Conservation (phyloP, 2,113 vertebrate species). For the Jaculus jaculus region DNA sequence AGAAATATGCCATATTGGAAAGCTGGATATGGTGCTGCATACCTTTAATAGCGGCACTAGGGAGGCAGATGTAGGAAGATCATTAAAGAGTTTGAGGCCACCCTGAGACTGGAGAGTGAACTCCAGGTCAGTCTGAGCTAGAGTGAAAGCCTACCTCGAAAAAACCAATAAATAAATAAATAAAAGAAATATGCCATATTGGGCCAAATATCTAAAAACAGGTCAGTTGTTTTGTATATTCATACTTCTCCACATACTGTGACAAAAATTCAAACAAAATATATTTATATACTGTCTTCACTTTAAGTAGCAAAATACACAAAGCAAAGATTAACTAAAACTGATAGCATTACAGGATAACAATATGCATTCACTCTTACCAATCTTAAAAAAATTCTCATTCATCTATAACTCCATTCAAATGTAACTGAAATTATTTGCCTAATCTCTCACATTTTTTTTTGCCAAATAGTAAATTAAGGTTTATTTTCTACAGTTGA, state of each 20-base stretch:
- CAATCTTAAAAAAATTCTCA: background rate
- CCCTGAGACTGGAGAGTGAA: too few relatives aligned
- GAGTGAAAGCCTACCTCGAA: too few relatives aligned
- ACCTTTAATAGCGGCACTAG: too few relatives aligned
- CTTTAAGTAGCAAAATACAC: background rate
- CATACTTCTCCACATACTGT: background rate
- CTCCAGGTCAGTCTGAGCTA: too few relatives aligned
- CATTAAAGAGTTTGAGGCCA: too few relatives aligned
- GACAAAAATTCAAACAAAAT: constrained; percentile 9
- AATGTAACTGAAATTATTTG: background rate
- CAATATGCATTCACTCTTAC: background rate
- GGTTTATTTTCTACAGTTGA: background rate
- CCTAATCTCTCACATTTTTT: constrained; percentile 1
- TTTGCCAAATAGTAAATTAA: constrained; percentile 28
- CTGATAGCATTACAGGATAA: background rate
- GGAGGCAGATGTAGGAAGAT: too few relatives aligned
- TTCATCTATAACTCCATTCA: constrained; percentile 6
- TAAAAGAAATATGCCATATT: background rate
- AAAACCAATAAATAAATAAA: too few relatives aligned
- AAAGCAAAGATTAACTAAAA: background rate
- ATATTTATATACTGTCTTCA: background rate
- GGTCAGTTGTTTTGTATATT: background rate
- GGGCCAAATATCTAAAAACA: background rate
- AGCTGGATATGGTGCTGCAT: too few relatives aligned
- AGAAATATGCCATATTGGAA: background rate